Evolutionary conservation across 2,888 invertebrate genomes (phyloP).

Genomic region (Thyatira batis): DNA sequence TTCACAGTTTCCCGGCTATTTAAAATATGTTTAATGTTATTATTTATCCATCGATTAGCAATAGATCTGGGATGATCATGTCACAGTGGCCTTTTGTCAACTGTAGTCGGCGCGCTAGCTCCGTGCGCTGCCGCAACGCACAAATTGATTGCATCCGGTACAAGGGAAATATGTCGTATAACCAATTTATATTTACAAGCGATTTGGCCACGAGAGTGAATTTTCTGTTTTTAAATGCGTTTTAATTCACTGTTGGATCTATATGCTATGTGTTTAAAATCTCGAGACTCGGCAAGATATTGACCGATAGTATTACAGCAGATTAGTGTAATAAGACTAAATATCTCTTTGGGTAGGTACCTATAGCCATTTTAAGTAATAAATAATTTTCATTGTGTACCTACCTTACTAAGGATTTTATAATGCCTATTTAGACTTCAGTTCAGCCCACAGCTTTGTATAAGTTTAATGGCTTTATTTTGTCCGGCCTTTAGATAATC

Average conservation of each 20-base stretch:
- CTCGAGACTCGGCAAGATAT: background rate
- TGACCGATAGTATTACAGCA: too few species aligned
- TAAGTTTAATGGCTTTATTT: too few species aligned
- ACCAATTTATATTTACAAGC: slow-evolving; percentile 76
- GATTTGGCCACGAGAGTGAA: slow-evolving; percentile 67
- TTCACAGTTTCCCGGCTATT: background rate
- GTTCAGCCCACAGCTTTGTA: too few species aligned
- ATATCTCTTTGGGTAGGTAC: too few species aligned
- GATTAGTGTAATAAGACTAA: too few species aligned
- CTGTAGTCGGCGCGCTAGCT: slow-evolving; percentile 59
- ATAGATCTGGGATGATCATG: slow-evolving; percentile 30
- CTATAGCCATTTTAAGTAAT: too few species aligned
- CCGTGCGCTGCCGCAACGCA: slow-evolving; percentile 49
- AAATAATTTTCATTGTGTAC: too few species aligned
- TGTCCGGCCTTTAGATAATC: too few species aligned
- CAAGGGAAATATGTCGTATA: slow-evolving; percentile 79
- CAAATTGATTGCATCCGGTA: slow-evolving; percentile 81
- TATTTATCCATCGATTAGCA: slow-evolving; percentile 21
- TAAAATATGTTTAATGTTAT: background rate
- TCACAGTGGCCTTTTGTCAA: slow-evolving; percentile 55
- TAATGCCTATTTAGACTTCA: too few species aligned
- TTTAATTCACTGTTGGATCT: slow-evolving; percentile 3
- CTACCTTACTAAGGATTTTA: too few species aligned
- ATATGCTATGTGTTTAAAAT: background rate
- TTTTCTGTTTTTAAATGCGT: slow-evolving; percentile 11